These are phyloP conservation scores for Oreochromis tanganicae DNA, from an alignment of 2,113 vertebrate species.

Conservation along the genomic window DNA sequence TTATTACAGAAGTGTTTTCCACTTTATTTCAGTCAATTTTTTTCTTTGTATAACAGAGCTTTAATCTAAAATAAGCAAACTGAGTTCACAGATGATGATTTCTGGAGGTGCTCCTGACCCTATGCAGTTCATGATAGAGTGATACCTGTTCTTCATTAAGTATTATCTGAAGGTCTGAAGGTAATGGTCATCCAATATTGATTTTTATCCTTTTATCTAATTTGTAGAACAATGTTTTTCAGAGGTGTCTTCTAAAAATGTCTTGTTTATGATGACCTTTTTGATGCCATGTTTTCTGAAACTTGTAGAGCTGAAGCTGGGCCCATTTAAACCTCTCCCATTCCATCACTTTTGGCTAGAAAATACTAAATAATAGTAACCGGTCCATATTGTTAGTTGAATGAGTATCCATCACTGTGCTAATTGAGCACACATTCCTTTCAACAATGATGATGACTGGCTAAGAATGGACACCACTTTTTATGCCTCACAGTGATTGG, in stretches of 20 bases:
- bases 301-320: background rate
- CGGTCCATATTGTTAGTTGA: background rate
- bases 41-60: background rate
- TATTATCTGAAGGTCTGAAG: background rate
- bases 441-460: background rate
- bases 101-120: background rate
- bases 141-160: background rate
- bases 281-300: background rate
- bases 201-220: background rate
- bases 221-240: background rate
- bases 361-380: background rate
- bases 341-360: background rate
- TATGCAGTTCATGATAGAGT: background rate
- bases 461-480: background rate
- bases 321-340: background rate
- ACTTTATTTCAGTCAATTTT: background rate
- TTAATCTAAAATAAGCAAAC: background rate
- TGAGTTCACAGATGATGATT: background rate
- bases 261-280: background rate
- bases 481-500: background rate
- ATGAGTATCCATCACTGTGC: background rate
- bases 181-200: background rate
- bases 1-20: background rate
- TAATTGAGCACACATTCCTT: background rate
- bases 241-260: background rate